Evolutionary conservation across 2,797 vertebrate genomes (phyloP).

Genomic region (Falco peregrinus): DNA sequence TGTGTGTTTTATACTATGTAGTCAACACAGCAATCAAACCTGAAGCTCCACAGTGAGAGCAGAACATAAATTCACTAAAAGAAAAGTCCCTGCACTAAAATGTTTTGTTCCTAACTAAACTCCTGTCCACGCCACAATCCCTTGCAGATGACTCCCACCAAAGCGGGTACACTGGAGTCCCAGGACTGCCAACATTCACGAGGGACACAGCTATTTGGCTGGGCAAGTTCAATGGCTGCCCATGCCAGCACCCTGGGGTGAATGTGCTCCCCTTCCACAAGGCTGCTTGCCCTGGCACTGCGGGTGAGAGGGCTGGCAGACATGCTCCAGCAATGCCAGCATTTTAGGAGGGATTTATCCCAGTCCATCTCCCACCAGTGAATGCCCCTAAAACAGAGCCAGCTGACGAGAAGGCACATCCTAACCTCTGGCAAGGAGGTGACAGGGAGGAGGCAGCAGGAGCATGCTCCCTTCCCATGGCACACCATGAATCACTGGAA

Average conservation of each 20-base stretch:
- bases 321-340: neutral
- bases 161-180: neutral
- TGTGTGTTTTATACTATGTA: neutral
- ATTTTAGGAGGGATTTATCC: neutral
- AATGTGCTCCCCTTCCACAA: neutral
- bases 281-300: rapidly evolving
- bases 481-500: rapidly evolving
- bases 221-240: rapidly evolving
- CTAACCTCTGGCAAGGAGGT: rapidly evolving
- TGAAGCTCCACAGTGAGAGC: neutral
- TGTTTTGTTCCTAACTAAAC: neutral
- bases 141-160: neutral
- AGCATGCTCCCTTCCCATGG: rapidly evolving
- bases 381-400: neutral
- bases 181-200: rapidly evolving
- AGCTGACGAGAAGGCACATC: neutral
- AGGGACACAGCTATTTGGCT: neutral
- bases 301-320: neutral
- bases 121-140: neutral
- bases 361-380: rapidly evolving
- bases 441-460: neutral
- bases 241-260: neutral
- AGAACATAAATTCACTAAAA: neutral
- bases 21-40: neutral
- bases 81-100: neutral